Base-by-base conservation (phyloP, 1,140 invertebrate species). In the Drosophila kanapiae region DNA sequence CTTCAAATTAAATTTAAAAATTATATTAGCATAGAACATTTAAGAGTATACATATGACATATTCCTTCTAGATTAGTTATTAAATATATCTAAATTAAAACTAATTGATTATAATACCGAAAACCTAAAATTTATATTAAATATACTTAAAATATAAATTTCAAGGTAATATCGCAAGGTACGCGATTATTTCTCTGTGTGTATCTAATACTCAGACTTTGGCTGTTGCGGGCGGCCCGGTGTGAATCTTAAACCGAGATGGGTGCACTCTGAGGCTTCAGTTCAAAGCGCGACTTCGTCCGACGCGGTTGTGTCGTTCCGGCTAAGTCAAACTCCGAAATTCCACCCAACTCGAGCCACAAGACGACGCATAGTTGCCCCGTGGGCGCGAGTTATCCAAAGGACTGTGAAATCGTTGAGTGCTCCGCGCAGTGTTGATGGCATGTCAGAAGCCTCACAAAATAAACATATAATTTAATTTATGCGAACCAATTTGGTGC, bases 231-330 rank as follows among this genome's bases (percentile, higher is more conserved):
- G 77, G 72, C 77, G 80, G 84, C 69, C 67, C 75, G 84, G 81
- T 85, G 85, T 81, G 81, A 90, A 88, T 88, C 88, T 88, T 90
- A 85, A 90, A 59, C 85, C 81, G 80, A 79, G 82, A 65, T 75
- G 78, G 64, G 67, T 88, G 85, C 85, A 90, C 67, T 90, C 75
- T 43, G 45, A 85, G 85, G 57, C 78, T 63, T 88, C 84, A 88
- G 84, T 88, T 90, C 63, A 85, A 68, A 78, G 47, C 67, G 85
- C 82, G 78, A 72, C 78, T 69, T 85, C 70, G 75, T 67, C 45
- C 75, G 62, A 60, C 60, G 75, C 78, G 85, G 84, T 88, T 71
- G 85, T 71, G 67, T 60, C 31, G 69, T 11, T 74, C 69, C 84
- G 74, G 64, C 53, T 59, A 57, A 29, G 35, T 9, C 37, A 65